Evolutionary conservation across 1,140 invertebrate species (phyloP), one percentile per base, ranked within the genome.

Genomic region (Drosophila subpulchrella): DNA sequence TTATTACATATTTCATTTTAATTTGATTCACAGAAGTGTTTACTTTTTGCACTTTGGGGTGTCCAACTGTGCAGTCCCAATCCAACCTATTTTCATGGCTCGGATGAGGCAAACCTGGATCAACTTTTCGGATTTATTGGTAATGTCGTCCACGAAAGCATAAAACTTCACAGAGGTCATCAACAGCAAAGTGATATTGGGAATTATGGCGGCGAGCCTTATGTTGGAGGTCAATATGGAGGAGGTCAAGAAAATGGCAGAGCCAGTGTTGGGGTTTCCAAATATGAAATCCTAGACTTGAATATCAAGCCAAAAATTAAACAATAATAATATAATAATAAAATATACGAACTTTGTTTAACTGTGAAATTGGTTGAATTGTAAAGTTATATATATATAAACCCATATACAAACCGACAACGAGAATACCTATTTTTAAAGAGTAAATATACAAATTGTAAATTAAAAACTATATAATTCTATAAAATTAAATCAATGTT

Each of bases 211-310:
- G 38, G 6, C 2, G 13, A 7, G 7, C 32, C 32, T 10, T 34
- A 34, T 7, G n/a, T n/a, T 15, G 39, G 39, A 1, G 39, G n/a
- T 41, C 32, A 1, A 34, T 10, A 10, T 34, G 32, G 32, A 8
- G 13, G n/a, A n/a, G 38, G 13, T 6, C 13, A 15, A 41, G 6
- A n/a, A 7, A 5, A 7, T 41, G 41, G 41, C n/a, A n/a, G 7
- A 17, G n/a, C 41, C 8, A 42, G 3, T 8, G 7, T 17, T 42
- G 41, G n/a, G 15, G 41, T 15, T 6, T 42, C 41, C 4, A 42
- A 42, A 42, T 42, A 42, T 42, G 41, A 42, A 8, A 42, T 42
- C 41, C 17, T 42, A 15, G 41, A 42, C 15, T n/a, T 42, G n/a
- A 10, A 42, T 1, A n/a, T n/a, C 13, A 6, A 1, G 1, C 7